These are phyloP conservation scores for Diaperis boleti DNA, from an alignment of 2,888 invertebrate genomes.

Conservation along the genomic window DNA sequence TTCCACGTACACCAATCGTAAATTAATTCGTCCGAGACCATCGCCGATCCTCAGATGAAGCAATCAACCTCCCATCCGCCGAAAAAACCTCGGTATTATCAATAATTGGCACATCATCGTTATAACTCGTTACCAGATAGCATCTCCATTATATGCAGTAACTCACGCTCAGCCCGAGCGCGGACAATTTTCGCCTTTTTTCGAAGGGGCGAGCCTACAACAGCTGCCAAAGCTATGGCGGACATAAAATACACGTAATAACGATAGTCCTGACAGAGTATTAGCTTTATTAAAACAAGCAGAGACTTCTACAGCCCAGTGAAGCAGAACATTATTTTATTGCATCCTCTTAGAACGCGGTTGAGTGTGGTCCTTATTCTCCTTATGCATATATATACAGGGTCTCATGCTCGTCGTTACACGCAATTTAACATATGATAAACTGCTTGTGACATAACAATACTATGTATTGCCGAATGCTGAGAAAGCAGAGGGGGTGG, in stretches of 20 bases:
- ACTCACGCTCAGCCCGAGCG: not conserved
- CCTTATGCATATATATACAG: slow-evolving; percentile 39
- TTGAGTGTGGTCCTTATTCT: slow-evolving; percentile 53
- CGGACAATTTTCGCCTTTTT: slow-evolving; percentile 12
- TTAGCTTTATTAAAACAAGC: slow-evolving; percentile 60
- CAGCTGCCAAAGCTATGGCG: slow-evolving; percentile 30
- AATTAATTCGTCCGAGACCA: too few species aligned
- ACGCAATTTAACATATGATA: slow-evolving; percentile 61
- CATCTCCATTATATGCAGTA: slow-evolving; percentile 20
- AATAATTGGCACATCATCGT: slow-evolving; percentile 22
- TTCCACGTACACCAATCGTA: too few species aligned
- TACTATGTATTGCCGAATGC: slow-evolving; percentile 32
- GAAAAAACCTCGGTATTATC: slow-evolving; percentile 3
- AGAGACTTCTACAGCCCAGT: slow-evolving; percentile 53
- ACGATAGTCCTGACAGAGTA: slow-evolving; percentile 49
- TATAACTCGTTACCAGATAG: slow-evolving; percentile 17
- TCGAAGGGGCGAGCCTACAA: not conserved
- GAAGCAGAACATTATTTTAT: slow-evolving; percentile 59
- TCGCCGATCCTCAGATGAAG: slow-evolving; percentile 2
- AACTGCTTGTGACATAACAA: slow-evolving; percentile 56
- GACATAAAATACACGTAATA: slow-evolving; percentile 38
- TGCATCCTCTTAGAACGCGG: slow-evolving; percentile 51
- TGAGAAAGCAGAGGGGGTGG: not conserved
- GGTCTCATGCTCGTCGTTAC: slow-evolving; percentile 49
- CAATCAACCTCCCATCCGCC: slow-evolving; percentile 7